Conservation (phyloP, 2,797 vertebrate species). For the Crenuchus spilurus region DNA sequence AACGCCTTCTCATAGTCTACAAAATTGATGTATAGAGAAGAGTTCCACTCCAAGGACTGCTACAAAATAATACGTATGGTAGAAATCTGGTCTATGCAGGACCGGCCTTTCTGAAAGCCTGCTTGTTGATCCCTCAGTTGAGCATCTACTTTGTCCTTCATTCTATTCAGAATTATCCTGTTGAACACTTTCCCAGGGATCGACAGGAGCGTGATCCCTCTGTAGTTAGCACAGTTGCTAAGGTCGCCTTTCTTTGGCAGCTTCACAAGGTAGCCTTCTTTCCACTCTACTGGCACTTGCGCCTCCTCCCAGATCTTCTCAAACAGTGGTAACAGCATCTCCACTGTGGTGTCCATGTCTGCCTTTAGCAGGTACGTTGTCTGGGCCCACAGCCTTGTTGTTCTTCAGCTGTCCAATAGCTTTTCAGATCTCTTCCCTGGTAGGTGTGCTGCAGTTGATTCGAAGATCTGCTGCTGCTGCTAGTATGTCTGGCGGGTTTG, state of each 20-base stretch:
- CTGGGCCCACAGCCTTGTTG: constrained; percentile 20
- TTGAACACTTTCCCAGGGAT: constrained; percentile 15
- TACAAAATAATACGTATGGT: constrained; percentile 23
- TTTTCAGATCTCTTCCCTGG: constrained; percentile 18
- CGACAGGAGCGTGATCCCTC: background rate
- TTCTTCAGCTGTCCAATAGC: constrained; percentile 20
- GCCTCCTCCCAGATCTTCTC: no score
- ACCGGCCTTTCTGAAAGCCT: constrained; percentile 24
- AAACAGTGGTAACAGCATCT: no score
- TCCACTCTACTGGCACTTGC: background rate
- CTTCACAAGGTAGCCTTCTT: constrained; percentile 10
- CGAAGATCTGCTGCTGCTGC: background rate
- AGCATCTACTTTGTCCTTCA: constrained; percentile 12
- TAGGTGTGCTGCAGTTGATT: background rate
- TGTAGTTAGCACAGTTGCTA: background rate
- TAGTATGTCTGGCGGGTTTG: constrained; percentile 19
- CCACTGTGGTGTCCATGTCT: background rate
- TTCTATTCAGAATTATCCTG: background rate
- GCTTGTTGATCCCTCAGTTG: constrained; percentile 23
- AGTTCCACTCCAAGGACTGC: constrained; percentile 18
- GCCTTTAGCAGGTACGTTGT: constrained; percentile 34
- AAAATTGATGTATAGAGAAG: background rate
- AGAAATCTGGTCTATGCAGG: constrained; percentile 26
- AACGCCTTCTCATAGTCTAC: no score
- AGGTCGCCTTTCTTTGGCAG: constrained; percentile 31